Base-by-base conservation (phyloP, 92 coral and sea anemone species). In the Siderastrea radians region DNA sequence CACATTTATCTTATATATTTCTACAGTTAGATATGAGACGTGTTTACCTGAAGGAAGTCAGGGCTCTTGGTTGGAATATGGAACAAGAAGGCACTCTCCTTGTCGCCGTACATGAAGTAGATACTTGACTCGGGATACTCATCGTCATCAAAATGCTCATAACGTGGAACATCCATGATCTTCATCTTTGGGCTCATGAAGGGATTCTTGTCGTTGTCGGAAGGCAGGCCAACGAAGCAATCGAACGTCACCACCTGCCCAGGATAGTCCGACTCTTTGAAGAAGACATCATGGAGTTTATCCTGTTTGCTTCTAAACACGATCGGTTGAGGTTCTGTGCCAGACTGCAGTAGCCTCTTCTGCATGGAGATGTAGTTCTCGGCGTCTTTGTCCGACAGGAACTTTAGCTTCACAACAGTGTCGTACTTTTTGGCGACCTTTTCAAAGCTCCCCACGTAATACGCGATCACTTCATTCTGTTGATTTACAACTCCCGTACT, bases 31-130 rank as follows among this genome's bases (percentile, higher is more conserved):
- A 26, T 26, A 26, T 26, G 38, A 26, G 38, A 26, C 38, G 38
- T 26, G 38, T 26, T 26, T 80, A 96, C 99, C 96, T 96, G 99
- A 71, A 84, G 90, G 85, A 93, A 96, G 78, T 95, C 98, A 2
- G 98, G 93, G 38, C 84, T 82, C 74, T 85, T 92, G 61, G 88
- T 70, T 1, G 98, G 94, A 68, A 95, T 88, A 84, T 95, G 99
- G 9, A 95, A 85, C 46, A 96, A 61, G 85, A 74, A 95, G 17
- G 87, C 92, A 74, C 82, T 90, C 3, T 74, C 72, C 85, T 73
- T 89, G 83, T 92, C 90, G 2, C 95, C 97, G 50, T 91, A 92
- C 90, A 94, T 84, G 86, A 89, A 87, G 84, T 92, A 94, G 38
- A 76, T 43, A 81, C 88, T 71, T 67, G 12, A 8, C 15, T 81